Evolutionary conservation across 2,113 vertebrate genomes (phyloP).

Genomic region (Oryzias javanicus): DNA sequence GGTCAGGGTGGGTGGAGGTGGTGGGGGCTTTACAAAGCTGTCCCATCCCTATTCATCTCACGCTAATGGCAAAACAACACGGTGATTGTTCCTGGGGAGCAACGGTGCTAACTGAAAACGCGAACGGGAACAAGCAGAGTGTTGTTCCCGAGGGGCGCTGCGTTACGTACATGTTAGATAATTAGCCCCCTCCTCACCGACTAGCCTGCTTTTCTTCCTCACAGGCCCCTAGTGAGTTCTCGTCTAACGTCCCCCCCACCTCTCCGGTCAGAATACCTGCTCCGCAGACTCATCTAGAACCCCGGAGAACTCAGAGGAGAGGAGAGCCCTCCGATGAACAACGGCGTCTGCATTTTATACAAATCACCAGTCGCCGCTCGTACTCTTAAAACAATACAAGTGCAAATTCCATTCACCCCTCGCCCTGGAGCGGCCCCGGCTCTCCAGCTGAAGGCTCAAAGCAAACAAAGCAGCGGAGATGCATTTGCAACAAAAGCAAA

Average conservation of each 20-base stretch:
- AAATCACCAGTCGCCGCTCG: conserved; percentile 45
- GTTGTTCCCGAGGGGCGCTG: conserved; percentile 74
- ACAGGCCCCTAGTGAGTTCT: conserved; percentile 49
- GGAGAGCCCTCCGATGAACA: conserved; percentile 27
- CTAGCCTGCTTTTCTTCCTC: conserved; percentile 16
- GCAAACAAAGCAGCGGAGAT: conserved; percentile 8
- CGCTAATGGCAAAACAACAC: conserved; percentile 78
- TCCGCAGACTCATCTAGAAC: conserved; percentile 33
- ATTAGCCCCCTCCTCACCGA: conserved; percentile 64
- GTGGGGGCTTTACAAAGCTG: conserved; percentile 61
- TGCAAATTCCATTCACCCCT: conserved; percentile 45
- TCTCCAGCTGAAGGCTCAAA: not conserved
- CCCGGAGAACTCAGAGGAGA: not conserved
- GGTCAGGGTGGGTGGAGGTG: conserved; percentile 9
- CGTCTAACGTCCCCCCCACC: conserved; percentile 40
- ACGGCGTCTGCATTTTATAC: conserved; percentile 53
- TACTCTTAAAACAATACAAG: conserved; percentile 51
- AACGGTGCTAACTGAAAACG: conserved; percentile 74
- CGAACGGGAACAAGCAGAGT: conserved; percentile 71
- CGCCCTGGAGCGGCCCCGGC: conserved; percentile 14
- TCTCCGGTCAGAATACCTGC: conserved; percentile 67
- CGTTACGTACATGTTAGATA: conserved; percentile 74
- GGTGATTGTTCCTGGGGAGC: conserved; percentile 75
- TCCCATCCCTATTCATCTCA: conserved; percentile 79
- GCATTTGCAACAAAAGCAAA: conserved; percentile 36